phyloP scores from a whole-genome alignment of 2,113 vertebrate genomes.

The Gallinago paraguaiae region DNA sequence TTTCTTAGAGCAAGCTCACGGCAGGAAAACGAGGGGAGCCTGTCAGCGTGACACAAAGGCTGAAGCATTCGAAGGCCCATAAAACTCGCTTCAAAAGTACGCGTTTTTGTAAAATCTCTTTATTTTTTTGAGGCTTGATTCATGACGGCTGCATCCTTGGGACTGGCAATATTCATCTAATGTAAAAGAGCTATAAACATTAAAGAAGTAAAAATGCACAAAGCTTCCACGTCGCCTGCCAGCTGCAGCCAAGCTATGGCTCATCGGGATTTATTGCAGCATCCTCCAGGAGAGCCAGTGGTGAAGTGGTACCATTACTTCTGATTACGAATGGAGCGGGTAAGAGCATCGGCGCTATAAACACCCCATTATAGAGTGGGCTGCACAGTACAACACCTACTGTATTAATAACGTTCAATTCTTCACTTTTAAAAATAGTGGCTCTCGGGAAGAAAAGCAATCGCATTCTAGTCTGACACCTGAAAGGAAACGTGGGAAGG shows the following conservation, averaged over 20 bases:
- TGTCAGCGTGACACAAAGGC: neutral
- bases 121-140: constrained; percentile 37
- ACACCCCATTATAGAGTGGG: constrained; percentile 28
- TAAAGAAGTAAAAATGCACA: constrained; percentile 42
- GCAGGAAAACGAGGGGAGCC: neutral
- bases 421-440: constrained; percentile 38
- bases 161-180: constrained; percentile 23
- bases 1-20: neutral
- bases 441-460: constrained; percentile 47
- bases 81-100: neutral
- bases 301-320: constrained; percentile 48
- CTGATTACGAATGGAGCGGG: constrained; percentile 44
- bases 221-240: constrained; percentile 1
- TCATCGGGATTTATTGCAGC: constrained; percentile 55
- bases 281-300: constrained; percentile 32
- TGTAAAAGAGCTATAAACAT: constrained; percentile 50
- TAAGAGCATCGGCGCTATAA: constrained; percentile 32
- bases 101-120: constrained; percentile 26
- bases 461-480: constrained; percentile 22
- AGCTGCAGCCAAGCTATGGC: constrained; percentile 28
- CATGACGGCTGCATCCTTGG: neutral
- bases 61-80: neutral
- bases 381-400: constrained; percentile 29
- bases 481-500: constrained; percentile 59
- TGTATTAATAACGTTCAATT: constrained; percentile 24